Base-by-base conservation (phyloP, 2,888 invertebrate species). In the Epiblema foenella region DNA sequence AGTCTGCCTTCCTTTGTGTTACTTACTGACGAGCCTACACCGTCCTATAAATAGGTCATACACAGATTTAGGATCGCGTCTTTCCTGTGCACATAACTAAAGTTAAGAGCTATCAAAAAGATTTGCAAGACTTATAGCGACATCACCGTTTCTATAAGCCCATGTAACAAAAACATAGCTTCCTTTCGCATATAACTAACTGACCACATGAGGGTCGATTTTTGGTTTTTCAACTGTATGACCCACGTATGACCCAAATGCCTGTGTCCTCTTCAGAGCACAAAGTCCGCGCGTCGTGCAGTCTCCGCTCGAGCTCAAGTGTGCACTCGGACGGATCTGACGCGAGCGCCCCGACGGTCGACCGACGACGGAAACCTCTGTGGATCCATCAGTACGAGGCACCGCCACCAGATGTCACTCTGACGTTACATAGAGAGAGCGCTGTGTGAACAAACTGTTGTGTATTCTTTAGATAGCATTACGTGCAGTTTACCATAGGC, bases 321-420 rank as follows among this genome's bases (percentile, higher is more conserved):
- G 89, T 86, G 2, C 91, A 90, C 76, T 92, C 92, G 0, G 91
- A 89, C 42, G 88, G 86, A 0, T 90, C 91, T 0, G 83, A 80
- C 0, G 91, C 91, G n/a, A 46, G 46, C 46, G 46, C 46, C 15
- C 46, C 46, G n/a, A n/a, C n/a, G n/a, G 46, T 46, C 46, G 46
- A 46, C 46, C n/a, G 46, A 12, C 15, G 46, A 46, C 46, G 46
- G 49, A 89, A 89, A 59, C 86, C 84, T 1, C 78, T 85, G 0
- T 78, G 77, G 9, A 77, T 80, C 0, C 74, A 90, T 65, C 80
- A 83, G 11, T 91, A 89, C 88, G 91, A 90, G 33, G 85, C 87
- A 0, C 91, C 90, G 0, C 92, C 91, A 0, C 92, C 92, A 12
- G 93, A 93, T 76, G 93, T 93, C 73, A 93, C 93, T 0, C 83